phyloP scores from a whole-genome alignment of 2,888 invertebrate genomes.

The Scrobipalpa atriplicella region DNA sequence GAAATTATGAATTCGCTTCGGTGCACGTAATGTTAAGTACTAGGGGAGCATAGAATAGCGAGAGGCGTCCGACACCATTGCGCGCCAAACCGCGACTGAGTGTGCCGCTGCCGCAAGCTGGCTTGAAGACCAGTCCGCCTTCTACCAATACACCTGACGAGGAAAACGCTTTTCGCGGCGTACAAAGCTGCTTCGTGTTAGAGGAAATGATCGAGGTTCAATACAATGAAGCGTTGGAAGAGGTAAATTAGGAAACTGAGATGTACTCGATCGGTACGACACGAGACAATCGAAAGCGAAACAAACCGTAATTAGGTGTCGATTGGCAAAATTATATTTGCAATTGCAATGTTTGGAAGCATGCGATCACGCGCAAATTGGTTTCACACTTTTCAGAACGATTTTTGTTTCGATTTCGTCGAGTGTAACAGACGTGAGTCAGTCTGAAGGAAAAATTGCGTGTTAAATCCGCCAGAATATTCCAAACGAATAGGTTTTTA shows the following conservation, averaged over 20 bases:
- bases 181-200: constrained; percentile 23
- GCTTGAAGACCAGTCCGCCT: constrained; percentile 18
- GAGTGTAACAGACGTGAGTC: background rate
- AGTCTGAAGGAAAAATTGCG: constrained; percentile 10
- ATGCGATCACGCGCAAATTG: constrained; percentile 23
- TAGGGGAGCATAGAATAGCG: constrained; percentile 33
- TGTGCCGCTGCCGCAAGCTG: constrained; percentile 23
- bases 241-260: background rate
- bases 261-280: constrained; percentile 8
- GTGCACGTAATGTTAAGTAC: constrained; percentile 35
- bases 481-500: constrained; percentile 1
- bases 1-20: constrained; percentile 42
- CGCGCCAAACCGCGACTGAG: constrained; percentile 69
- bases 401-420: constrained; percentile 15
- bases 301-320: constrained; percentile 28
- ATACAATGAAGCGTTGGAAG: background rate
- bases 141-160: constrained; percentile 20
- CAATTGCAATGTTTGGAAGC: constrained; percentile 23
- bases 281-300: constrained; percentile 27
- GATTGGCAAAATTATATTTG: constrained; percentile 29
- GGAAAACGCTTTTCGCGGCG: constrained; percentile 6
- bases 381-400: constrained; percentile 25
- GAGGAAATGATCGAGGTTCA: background rate
- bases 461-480: constrained; percentile 8
- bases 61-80: constrained; percentile 44